Evolutionary conservation across 1,140 invertebrate genomes (phyloP).

Genomic region (Prorops nasuta): DNA sequence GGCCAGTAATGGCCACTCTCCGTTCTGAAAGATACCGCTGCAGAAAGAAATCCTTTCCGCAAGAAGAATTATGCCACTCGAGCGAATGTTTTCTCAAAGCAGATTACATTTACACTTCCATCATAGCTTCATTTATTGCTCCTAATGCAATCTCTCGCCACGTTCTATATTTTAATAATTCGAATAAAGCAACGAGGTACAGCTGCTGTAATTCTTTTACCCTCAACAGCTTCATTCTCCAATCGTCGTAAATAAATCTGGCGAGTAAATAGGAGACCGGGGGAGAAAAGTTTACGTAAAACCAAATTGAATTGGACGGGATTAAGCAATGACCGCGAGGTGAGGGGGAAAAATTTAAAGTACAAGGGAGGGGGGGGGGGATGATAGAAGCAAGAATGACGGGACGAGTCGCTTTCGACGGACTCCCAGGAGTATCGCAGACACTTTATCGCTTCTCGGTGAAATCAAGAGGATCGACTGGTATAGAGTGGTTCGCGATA

Average conservation of each 20-base stretch:
- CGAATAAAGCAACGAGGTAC: too few species aligned
- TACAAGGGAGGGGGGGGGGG: background rate
- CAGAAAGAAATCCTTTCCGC: too few species aligned
- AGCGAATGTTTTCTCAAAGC: too few species aligned
- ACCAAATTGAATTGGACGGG: background rate
- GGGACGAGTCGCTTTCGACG: background rate
- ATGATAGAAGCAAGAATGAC: background rate
- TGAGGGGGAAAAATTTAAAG: background rate
- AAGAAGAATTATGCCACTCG: too few species aligned
- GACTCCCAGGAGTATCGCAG: conserved; percentile 17
- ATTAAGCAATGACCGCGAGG: background rate
- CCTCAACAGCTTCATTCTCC: too few species aligned
- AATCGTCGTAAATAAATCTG: conserved; percentile 17
- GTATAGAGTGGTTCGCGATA: conserved; percentile 13
- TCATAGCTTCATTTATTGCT: too few species aligned
- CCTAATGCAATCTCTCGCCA: too few species aligned
- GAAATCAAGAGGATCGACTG: conserved; percentile 25
- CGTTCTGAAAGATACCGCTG: too few species aligned
- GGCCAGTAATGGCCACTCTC: too few species aligned
- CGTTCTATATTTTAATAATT: too few species aligned
- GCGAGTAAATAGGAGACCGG: background rate
- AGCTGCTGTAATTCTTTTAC: too few species aligned
- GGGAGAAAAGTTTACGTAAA: background rate
- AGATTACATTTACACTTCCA: too few species aligned
- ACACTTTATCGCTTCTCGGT: conserved; percentile 24